phyloP scores from a whole-genome alignment of 2,888 invertebrate genomes.

The Aphodius granarius region DNA sequence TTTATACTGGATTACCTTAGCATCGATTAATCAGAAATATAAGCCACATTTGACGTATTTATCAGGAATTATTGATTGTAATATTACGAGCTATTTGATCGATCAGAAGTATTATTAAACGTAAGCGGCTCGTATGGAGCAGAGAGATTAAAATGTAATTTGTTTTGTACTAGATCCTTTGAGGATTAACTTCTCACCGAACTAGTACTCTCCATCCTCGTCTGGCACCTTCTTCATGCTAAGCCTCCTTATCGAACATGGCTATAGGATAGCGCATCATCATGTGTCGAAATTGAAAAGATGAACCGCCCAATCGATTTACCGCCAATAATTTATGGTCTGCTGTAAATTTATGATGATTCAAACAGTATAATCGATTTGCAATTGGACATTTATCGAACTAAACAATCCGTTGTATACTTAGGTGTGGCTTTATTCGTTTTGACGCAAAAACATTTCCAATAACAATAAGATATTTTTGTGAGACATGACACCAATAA shows the following conservation, averaged over 20 bases:
- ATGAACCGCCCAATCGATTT: neutral
- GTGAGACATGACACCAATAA: too few species aligned
- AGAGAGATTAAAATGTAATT: constrained; percentile 28
- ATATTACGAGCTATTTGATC: constrained; percentile 30
- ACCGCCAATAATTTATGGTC: neutral
- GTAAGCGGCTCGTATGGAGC: constrained; percentile 4
- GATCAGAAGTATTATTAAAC: constrained; percentile 27
- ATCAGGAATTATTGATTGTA: constrained; percentile 30
- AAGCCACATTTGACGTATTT: constrained; percentile 31
- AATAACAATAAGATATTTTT: too few species aligned
- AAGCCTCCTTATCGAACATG: neutral
- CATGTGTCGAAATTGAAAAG: neutral
- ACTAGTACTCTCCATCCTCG: neutral
- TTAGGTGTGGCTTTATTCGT: neutral
- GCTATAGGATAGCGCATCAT: neutral
- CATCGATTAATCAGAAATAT: constrained; percentile 29
- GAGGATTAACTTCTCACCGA: constrained; percentile 20
- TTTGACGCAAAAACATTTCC: neutral
- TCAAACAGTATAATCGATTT: neutral
- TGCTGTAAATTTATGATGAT: neutral
- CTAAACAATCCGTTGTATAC: neutral
- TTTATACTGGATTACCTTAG: constrained; percentile 24
- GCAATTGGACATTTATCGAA: neutral
- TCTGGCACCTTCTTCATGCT: neutral
- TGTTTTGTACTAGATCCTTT: constrained; percentile 20